phyloP scores from a whole-genome alignment of 2,797 vertebrate species.

The Thunnus albacares region DNA sequence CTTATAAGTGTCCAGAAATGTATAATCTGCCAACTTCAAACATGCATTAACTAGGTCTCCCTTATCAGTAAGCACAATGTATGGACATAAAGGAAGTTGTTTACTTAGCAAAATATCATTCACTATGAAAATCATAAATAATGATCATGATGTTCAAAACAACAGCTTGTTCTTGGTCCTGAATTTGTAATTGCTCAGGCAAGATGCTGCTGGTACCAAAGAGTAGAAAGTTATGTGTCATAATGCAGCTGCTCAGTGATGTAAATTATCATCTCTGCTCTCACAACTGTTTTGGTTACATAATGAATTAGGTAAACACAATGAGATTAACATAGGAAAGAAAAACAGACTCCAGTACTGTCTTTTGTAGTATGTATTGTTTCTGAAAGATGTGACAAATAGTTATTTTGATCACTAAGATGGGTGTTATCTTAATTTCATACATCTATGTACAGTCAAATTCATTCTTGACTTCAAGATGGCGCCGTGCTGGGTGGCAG shows the following conservation, averaged over 20 bases:
- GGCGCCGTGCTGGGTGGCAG: too few species aligned
- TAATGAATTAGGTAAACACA: slow-evolving; percentile 35
- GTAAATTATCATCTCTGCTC: slow-evolving; percentile 34
- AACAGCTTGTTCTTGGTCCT: slow-evolving; percentile 26
- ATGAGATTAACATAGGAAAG: slow-evolving; percentile 17
- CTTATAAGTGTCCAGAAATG: neutral
- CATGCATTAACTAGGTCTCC: neutral
- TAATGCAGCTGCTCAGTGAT: slow-evolving; percentile 49
- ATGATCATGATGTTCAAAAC: slow-evolving; percentile 35
- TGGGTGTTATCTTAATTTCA: neutral
- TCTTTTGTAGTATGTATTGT: neutral
- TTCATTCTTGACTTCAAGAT: too few species aligned
- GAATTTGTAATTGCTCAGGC: slow-evolving; percentile 30
- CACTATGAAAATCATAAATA: slow-evolving; percentile 31
- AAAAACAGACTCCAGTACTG: neutral
- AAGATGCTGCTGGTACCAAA: neutral
- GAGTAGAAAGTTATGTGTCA: slow-evolving; percentile 36
- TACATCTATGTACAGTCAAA: neutral
- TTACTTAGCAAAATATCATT: slow-evolving; percentile 17
- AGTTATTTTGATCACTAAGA: neutral
- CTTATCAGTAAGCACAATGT: neutral
- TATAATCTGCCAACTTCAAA: neutral
- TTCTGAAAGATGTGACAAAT: neutral
- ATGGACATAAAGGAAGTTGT: slow-evolving; percentile 20
- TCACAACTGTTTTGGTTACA: slow-evolving; percentile 51